phyloP scores from a whole-genome alignment of 1,140 invertebrate genomes.

The Sesamia nonagrioides region DNA sequence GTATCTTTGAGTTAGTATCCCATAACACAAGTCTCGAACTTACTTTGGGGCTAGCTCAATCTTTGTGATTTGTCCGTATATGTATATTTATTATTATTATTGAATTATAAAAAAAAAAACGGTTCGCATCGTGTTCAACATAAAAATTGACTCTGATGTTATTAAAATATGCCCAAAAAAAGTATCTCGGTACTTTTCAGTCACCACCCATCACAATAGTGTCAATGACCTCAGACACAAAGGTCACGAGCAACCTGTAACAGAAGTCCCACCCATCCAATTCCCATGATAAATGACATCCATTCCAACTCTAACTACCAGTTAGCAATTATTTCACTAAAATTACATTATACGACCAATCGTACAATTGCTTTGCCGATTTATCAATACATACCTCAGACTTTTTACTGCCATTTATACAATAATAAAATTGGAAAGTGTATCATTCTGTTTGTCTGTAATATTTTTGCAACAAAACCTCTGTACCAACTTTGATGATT shows the following conservation, averaged over 20 bases:
- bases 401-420: background rate
- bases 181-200: too few species aligned
- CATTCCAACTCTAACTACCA: background rate
- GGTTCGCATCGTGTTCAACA: too few species aligned
- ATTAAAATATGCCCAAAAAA: too few species aligned
- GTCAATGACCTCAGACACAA: background rate
- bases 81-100: too few species aligned
- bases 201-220: background rate
- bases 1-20: too few species aligned
- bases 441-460: background rate
- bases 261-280: background rate
- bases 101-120: too few species aligned
- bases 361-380: background rate
- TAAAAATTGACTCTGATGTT: too few species aligned
- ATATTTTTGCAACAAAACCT: too few species aligned
- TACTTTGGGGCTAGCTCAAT: too few species aligned
- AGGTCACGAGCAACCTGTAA: background rate
- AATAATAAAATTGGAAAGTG: background rate
- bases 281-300: background rate
- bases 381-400: slow-evolving; percentile 15
- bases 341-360: slow-evolving; percentile 12
- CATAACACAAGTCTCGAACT: too few species aligned
- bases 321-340: slow-evolving; percentile 3
- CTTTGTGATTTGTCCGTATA: too few species aligned
- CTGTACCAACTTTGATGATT: too few species aligned